Percentiles rank a stretch among this genome's conserved stretches.
These are phyloP conservation scores for Calephelis perditalis DNA, from an alignment of 2,888 invertebrate species.

Conservation along the genomic window DNA sequence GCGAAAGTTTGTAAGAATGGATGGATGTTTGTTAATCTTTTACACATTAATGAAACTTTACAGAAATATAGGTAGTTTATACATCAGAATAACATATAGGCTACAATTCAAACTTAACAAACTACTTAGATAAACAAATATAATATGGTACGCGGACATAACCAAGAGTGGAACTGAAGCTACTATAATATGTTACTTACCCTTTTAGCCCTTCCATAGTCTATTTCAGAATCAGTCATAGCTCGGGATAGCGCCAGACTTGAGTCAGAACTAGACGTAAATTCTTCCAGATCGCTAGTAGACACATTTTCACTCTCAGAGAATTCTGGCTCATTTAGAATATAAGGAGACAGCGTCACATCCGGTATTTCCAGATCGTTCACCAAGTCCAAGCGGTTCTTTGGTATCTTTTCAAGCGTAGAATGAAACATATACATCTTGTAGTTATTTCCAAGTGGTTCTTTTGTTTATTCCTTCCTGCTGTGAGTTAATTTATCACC, in stretches of 20 bases:
- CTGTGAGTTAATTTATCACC: too few relatives aligned
- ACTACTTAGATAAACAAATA: too few relatives aligned
- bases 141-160: too few relatives aligned
- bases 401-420: slow-evolving; percentile 51
- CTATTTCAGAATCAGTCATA: slow-evolving; percentile 67
- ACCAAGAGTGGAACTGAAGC: too few relatives aligned
- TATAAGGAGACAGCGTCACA: slow-evolving; percentile 46
- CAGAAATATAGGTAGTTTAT: too few relatives aligned
- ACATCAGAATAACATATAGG: too few relatives aligned
- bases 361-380: slow-evolving; percentile 56
- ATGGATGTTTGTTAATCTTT: too few relatives aligned
- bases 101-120: too few relatives aligned
- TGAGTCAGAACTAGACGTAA: slow-evolving; percentile 47
- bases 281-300: slow-evolving; percentile 38
- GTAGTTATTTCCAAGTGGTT: background rate
- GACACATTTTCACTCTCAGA: slow-evolving; percentile 42
- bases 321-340: slow-evolving; percentile 46
- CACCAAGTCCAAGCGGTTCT: slow-evolving; percentile 52
- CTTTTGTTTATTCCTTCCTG: background rate
- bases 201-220: slow-evolving; percentile 51
- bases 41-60: too few relatives aligned
- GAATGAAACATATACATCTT: slow-evolving; percentile 55
- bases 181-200: slow-evolving; percentile 37
- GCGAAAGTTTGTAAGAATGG: too few relatives aligned
- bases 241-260: slow-evolving; percentile 59